phyloP scores from a whole-genome alignment of 2,797 vertebrate species.

The Strix occidentalis region DNA sequence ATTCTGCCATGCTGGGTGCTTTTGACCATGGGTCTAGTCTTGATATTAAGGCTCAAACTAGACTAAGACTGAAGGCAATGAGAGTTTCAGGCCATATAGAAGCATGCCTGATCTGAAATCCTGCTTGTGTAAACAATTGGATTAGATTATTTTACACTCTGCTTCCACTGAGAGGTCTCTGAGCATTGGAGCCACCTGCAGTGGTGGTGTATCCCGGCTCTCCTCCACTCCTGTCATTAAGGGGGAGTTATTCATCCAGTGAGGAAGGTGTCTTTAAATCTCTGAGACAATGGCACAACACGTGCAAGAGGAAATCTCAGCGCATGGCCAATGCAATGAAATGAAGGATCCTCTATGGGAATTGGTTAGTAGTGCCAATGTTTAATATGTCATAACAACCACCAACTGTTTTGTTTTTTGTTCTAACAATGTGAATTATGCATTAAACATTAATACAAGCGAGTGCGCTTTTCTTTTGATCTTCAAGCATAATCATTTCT shows the following conservation, averaged over 20 bases:
- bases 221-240: neutral
- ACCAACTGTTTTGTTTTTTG: slow-evolving; percentile 44
- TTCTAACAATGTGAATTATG: slow-evolving; percentile 60
- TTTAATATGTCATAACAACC: slow-evolving; percentile 55
- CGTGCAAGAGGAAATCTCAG: neutral
- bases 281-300: neutral
- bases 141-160: neutral
- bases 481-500: slow-evolving; percentile 59
- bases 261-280: neutral
- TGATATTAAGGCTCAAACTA: neutral
- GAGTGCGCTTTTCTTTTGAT: slow-evolving; percentile 62
- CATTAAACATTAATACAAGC: slow-evolving; percentile 66
- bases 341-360: slow-evolving; percentile 33
- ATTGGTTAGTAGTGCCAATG: slow-evolving; percentile 14
- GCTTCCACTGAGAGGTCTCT: neutral
- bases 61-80: neutral
- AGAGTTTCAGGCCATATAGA: neutral
- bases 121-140: neutral
- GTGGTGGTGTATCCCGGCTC: neutral
- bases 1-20: neutral
- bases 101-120: neutral
- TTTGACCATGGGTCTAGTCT: neutral
- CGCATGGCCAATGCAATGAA: neutral
- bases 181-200: neutral
- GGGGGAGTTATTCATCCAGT: neutral